Conservation (phyloP, 2,888 invertebrate species). For the Tachina lurida region DNA sequence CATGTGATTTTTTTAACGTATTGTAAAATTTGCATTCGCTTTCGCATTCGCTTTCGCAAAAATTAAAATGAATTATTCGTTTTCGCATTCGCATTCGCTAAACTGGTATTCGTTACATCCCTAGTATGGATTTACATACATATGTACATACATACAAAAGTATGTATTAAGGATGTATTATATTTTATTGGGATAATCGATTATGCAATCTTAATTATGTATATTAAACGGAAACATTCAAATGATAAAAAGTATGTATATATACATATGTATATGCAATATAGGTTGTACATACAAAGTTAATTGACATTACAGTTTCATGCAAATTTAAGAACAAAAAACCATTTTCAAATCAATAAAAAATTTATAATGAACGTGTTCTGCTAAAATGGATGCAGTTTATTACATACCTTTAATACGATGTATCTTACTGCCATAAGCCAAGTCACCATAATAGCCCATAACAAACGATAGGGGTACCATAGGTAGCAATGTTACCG, state of each 20-base stretch:
- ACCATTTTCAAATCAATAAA: neutral
- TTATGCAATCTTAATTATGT: neutral
- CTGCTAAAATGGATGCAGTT: neutral
- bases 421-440: conserved; percentile 90
- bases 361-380: neutral
- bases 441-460: conserved; percentile 89
- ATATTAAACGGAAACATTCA: too few relatives aligned
- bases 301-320: conserved; percentile 36
- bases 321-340: conserved; percentile 3
- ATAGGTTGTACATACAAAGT: neutral
- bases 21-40: too few relatives aligned
- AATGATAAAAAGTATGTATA: too few relatives aligned
- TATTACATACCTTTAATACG: conserved; percentile 87
- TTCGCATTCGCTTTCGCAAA: too few relatives aligned
- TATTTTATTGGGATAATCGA: neutral
- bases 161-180: neutral
- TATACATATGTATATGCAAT: neutral
- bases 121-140: neutral
- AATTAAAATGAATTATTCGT: too few relatives aligned
- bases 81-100: too few relatives aligned
- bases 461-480: conserved; percentile 89
- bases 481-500: conserved; percentile 86
- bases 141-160: neutral
- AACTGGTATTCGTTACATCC: too few relatives aligned
- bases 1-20: too few relatives aligned